A percentile compares a stretch with the other conserved stretches of the same genome.
phyloP scores from a whole-genome alignment of 2,797 vertebrate genomes.

The Furcifer pardalis region DNA sequence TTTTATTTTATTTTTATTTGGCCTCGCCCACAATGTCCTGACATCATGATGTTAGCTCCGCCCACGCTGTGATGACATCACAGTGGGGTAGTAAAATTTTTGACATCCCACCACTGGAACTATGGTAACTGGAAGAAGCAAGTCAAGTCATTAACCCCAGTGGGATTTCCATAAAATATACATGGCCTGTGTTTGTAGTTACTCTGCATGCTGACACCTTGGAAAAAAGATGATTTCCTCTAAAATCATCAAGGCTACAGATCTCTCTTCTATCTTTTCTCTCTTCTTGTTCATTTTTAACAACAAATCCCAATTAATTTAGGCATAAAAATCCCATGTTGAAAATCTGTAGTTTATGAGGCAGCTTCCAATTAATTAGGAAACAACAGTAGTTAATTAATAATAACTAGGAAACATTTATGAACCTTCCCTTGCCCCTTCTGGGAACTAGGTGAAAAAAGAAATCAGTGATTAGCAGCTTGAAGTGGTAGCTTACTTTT shows the following conservation, averaged over 20 bases:
- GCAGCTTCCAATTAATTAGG: background rate
- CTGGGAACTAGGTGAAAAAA: slow-evolving; percentile 12
- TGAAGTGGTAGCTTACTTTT: background rate
- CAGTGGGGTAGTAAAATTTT: too few species aligned
- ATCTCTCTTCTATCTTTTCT: background rate
- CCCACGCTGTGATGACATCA: too few species aligned
- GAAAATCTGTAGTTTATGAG: background rate
- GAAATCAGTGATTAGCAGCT: background rate
- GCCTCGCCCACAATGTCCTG: too few species aligned
- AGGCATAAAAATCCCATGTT: background rate
- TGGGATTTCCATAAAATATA: background rate
- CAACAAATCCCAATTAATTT: background rate
- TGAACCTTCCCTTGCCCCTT: background rate
- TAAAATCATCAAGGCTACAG: background rate
- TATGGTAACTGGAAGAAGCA: background rate
- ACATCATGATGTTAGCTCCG: too few species aligned
- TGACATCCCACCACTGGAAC: too few species aligned
- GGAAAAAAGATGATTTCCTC: background rate
- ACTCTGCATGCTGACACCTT: background rate
- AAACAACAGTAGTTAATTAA: background rate
- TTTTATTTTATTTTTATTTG: too few species aligned
- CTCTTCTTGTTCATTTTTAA: background rate
- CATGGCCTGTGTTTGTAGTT: background rate
- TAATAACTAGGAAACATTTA: slow-evolving; percentile 23
- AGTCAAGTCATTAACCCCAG: background rate